These are phyloP conservation scores for Philonicus albiceps DNA, from an alignment of 2,888 invertebrate species.

Conservation along the genomic window DNA sequence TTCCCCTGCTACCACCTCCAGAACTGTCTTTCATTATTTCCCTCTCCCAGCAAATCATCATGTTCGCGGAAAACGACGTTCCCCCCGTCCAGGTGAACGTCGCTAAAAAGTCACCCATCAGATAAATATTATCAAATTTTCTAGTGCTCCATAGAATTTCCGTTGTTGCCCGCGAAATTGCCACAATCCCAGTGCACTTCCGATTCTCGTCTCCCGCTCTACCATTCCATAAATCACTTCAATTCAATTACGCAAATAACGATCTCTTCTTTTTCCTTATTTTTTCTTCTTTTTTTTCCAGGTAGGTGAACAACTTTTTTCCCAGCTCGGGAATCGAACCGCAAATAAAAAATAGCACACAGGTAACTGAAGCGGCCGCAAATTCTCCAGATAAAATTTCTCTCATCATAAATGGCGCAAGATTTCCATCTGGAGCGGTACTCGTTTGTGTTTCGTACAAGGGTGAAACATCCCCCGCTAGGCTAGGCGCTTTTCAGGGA, in stretches of 20 bases:
- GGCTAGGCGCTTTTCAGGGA: too few species aligned
- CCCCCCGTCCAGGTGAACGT: neutral
- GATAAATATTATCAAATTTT: neutral
- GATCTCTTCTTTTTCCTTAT: neutral
- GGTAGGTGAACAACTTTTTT: constrained; percentile 5
- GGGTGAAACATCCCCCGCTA: neutral
- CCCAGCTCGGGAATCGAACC: neutral
- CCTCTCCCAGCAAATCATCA: neutral
- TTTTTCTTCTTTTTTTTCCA: neutral
- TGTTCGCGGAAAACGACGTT: neutral
- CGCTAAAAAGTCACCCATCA: neutral
- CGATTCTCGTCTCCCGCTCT: neutral
- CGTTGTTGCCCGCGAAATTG: neutral
- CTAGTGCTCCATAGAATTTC: neutral
- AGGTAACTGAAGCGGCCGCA: neutral
- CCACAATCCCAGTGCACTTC: neutral
- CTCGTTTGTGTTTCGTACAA: neutral
- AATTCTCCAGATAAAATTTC: neutral
- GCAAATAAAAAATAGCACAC: neutral
- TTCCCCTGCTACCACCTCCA: neutral
- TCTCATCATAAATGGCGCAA: neutral
- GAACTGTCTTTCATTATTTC: neutral
- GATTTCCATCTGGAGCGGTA: neutral
- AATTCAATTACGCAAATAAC: constrained; percentile 12
- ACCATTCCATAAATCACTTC: neutral